Evolutionary conservation across 1,140 invertebrate genomes (phyloP).

Genomic region (Myzus persicae): DNA sequence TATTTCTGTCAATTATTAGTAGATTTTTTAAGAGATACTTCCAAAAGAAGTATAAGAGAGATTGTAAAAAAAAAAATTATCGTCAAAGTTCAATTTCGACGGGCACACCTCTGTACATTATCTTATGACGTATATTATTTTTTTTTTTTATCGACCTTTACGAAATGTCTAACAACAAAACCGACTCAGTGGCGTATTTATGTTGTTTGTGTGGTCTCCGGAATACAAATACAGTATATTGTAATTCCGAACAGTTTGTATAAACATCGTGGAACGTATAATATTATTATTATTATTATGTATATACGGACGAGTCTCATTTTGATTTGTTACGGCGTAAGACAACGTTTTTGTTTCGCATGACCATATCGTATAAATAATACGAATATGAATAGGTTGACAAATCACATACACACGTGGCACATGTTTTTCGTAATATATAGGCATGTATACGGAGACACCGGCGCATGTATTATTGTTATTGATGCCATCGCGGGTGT

Average conservation of each 20-base stretch:
- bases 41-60: background rate
- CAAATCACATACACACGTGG: background rate
- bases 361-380: slow-evolving; percentile 2
- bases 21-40: background rate
- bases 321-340: background rate
- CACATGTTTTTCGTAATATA: background rate
- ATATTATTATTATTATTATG: background rate
- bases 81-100: background rate
- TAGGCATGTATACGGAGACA: background rate
- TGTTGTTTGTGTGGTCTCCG: background rate
- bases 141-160: background rate
- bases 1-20: background rate
- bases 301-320: background rate
- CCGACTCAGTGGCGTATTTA: background rate
- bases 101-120: background rate
- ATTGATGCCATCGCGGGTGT: background rate
- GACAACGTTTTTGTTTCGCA: background rate
- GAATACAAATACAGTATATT: background rate
- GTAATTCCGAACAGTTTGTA: background rate
- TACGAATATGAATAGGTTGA: background rate
- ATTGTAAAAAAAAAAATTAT: background rate
- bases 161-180: background rate
- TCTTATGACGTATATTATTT: background rate
- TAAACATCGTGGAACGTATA: background rate
- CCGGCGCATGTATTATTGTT: background rate